These are phyloP conservation scores for Ochotona curzoniae DNA, from an alignment of 2,113 vertebrate species.

Conservation along the genomic window DNA sequence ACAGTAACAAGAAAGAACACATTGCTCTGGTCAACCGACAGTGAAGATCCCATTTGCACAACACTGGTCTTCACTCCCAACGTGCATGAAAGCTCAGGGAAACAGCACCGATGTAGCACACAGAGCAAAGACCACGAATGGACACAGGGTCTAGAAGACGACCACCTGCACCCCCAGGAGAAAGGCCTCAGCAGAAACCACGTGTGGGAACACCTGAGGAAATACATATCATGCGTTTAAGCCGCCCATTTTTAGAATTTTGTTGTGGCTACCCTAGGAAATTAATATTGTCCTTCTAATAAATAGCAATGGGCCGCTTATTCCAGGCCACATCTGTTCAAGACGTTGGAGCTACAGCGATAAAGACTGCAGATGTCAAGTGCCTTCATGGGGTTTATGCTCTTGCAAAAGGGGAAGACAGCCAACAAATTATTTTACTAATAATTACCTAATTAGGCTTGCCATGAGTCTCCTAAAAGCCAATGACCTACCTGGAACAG, in stretches of 20 bases:
- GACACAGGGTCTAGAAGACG: background rate
- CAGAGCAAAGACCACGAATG: background rate
- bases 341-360: background rate
- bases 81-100: background rate
- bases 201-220: background rate
- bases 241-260: too few species aligned
- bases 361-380: background rate
- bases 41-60: too few species aligned
- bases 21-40: too few species aligned
- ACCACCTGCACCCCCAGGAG: too few species aligned
- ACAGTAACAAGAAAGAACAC: too few species aligned
- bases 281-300: background rate
- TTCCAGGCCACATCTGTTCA: background rate
- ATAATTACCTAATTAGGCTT: conserved; percentile 34
- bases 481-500: background rate
- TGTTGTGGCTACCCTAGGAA: background rate
- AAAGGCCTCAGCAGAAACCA: background rate
- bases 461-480: background rate
- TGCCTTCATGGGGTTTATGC: background rate
- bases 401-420: background rate
- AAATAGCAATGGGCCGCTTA: background rate
- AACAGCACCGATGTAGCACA: too few species aligned
- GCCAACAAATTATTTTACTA: background rate
- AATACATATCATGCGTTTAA: background rate
- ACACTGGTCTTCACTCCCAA: too few species aligned